phyloP scores from a whole-genome alignment of 2,113 vertebrate genomes.

The Vulpes lagopus region DNA sequence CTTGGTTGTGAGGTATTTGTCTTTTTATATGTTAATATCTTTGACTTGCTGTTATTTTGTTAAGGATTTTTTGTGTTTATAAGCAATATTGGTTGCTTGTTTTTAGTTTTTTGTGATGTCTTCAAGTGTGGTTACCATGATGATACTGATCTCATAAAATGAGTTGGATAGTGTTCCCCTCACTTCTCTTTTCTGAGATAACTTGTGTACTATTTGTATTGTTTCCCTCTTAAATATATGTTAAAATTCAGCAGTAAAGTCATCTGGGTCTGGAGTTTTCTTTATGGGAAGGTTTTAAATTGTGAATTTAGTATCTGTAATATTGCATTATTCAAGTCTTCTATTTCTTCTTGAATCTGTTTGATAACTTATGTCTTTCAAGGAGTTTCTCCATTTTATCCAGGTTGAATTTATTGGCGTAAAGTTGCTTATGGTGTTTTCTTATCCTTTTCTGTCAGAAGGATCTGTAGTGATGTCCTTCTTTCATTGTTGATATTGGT shows the following conservation, averaged over 20 bases:
- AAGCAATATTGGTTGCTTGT: not conserved
- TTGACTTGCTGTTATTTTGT: not conserved
- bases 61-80: not conserved
- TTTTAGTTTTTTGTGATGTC: not conserved
- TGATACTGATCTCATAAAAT: not conserved
- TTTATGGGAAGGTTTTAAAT: not conserved
- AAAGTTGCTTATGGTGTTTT: not conserved
- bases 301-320: not conserved
- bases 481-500: not conserved
- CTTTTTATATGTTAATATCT: not conserved
- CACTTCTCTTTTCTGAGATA: not conserved
- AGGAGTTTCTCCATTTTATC: not conserved
- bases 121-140: not conserved
- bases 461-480: not conserved
- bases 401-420: not conserved
- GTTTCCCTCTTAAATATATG: not conserved
- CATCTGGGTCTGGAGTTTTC: not conserved
- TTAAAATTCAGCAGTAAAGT: not conserved
- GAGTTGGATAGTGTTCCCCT: not conserved
- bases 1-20: not conserved
- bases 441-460: not conserved
- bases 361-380: not conserved
- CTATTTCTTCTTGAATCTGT: not conserved
- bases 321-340: not conserved
- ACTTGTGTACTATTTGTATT: conserved; percentile 12